A percentile compares a stretch with the other conserved stretches of the same genome.
These are phyloP conservation scores for Pangasius djambal DNA, from an alignment of 2,797 vertebrate genomes.

Conservation along the genomic window DNA sequence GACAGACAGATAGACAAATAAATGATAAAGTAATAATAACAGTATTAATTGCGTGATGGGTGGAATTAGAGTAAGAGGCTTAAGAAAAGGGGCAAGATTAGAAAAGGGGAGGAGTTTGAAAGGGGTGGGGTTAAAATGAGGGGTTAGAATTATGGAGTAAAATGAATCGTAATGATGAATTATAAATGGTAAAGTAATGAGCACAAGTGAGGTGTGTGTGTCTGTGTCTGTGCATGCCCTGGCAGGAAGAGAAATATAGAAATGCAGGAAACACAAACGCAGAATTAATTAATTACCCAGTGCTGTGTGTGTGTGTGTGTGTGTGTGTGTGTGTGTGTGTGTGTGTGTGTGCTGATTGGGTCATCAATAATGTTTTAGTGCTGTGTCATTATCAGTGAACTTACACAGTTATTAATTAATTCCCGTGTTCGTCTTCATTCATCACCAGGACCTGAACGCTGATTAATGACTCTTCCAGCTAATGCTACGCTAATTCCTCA, in stretches of 20 bases:
- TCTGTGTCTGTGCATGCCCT: not conserved
- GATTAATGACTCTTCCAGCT: slow-evolving; percentile 14
- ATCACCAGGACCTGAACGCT: slow-evolving; percentile 61
- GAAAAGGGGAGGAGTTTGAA: not conserved
- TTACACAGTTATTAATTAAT: slow-evolving; percentile 71
- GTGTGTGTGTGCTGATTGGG: slow-evolving; percentile 64
- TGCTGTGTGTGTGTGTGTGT: slow-evolving; percentile 46
- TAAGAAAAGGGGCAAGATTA: not conserved
- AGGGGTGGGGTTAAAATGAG: not conserved
- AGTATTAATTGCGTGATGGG: not conserved
- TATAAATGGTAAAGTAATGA: not conserved
- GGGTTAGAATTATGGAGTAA: not conserved
- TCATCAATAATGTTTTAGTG: slow-evolving; percentile 73
- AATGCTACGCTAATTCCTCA: slow-evolving; percentile 20
- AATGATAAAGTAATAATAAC: not conserved
- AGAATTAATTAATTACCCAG: slow-evolving; percentile 65
- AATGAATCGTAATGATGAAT: not conserved
- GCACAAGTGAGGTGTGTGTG: not conserved
- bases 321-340: slow-evolving; percentile 52
- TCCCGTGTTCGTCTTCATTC: slow-evolving; percentile 61
- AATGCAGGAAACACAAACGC: slow-evolving; percentile 50
- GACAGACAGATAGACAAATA: not conserved
- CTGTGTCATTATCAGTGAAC: slow-evolving; percentile 61
- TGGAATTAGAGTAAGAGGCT: not conserved
- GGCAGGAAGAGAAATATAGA: not conserved